Evolutionary conservation across 2,888 invertebrate genomes (phyloP).

Genomic region (Agrochola litura): DNA sequence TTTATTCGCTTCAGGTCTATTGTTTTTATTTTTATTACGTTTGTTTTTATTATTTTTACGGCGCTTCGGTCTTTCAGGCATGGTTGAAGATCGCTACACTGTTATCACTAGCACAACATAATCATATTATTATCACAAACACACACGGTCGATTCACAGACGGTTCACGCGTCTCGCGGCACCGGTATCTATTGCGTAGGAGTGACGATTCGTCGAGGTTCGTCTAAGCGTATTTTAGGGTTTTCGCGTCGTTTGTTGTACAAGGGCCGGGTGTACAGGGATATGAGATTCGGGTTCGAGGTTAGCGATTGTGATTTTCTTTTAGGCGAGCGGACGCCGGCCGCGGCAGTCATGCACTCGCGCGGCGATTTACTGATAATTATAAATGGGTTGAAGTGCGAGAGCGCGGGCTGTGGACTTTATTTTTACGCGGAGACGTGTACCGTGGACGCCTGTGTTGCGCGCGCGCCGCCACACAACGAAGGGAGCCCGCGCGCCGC

Average conservation of each 20-base stretch:
- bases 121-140: slow-evolving; percentile 78
- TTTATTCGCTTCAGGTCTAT: slow-evolving; percentile 74
- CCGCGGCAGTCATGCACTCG: slow-evolving; percentile 87
- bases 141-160: slow-evolving; percentile 78
- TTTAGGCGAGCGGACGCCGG: slow-evolving; percentile 85
- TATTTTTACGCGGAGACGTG: slow-evolving; percentile 90
- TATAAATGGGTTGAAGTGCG: slow-evolving; percentile 90
- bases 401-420: slow-evolving; percentile 88
- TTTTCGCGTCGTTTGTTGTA: slow-evolving; percentile 75
- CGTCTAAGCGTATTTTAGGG: slow-evolving; percentile 75
- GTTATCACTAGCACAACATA: slow-evolving; percentile 84
- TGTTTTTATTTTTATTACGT: slow-evolving; percentile 86
- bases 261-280: slow-evolving; percentile 79
- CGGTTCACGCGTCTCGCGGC: slow-evolving; percentile 76
- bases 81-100: slow-evolving; percentile 79
- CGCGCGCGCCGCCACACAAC: slow-evolving; percentile 82
- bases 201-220: slow-evolving; percentile 75
- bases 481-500: slow-evolving; percentile 82
- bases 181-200: slow-evolving; percentile 83
- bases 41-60: slow-evolving; percentile 88
- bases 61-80: slow-evolving; percentile 86
- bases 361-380: slow-evolving; percentile 90
- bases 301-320: slow-evolving; percentile 80
- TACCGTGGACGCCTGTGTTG: slow-evolving; percentile 86
- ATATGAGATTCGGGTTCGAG: slow-evolving; percentile 76